Evolutionary conservation across 2,888 invertebrate genomes (phyloP).

Genomic region (Linnaemya tessellans): DNA sequence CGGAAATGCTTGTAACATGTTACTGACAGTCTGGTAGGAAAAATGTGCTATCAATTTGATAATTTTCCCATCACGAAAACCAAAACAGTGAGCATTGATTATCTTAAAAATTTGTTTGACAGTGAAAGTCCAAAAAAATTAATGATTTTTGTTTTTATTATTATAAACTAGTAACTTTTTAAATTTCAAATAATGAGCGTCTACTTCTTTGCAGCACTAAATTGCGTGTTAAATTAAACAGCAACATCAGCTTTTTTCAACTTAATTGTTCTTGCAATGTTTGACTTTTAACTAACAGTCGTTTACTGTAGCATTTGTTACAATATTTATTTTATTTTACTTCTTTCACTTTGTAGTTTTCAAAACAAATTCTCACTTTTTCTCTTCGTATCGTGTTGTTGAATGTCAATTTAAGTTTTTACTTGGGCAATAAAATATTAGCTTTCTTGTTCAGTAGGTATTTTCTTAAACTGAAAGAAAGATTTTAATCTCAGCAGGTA

Average conservation of each 20-base stretch:
- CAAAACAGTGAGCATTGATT: no score
- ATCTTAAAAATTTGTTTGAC: no score
- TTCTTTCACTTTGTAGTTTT: constrained; percentile 27
- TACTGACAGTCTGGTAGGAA: no score
- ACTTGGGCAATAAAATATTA: constrained; percentile 28
- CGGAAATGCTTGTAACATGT: no score
- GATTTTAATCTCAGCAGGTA: constrained; percentile 47
- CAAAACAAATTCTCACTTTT: constrained; percentile 35
- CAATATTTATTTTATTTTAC: constrained; percentile 10
- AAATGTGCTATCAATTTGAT: no score
- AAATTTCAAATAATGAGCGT: neutral
- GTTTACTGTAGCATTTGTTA: constrained; percentile 48
- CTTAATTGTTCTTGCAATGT: constrained; percentile 33
- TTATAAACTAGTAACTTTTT: no score
- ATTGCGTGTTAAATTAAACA: constrained; percentile 30
- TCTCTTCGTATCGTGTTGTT: constrained; percentile 38
- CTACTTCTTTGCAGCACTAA: neutral
- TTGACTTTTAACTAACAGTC: constrained; percentile 55
- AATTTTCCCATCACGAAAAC: no score
- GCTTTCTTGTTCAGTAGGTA: constrained; percentile 17
- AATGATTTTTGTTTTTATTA: no score
- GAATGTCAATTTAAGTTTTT: constrained; percentile 59
- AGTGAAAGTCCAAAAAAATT: no score
- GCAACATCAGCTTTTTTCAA: constrained; percentile 11
- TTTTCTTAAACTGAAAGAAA: constrained; percentile 30